These are phyloP conservation scores for Acanthaster planci DNA, from an alignment of 35 echinoderm and acorn worm species.

Conservation along the genomic window DNA sequence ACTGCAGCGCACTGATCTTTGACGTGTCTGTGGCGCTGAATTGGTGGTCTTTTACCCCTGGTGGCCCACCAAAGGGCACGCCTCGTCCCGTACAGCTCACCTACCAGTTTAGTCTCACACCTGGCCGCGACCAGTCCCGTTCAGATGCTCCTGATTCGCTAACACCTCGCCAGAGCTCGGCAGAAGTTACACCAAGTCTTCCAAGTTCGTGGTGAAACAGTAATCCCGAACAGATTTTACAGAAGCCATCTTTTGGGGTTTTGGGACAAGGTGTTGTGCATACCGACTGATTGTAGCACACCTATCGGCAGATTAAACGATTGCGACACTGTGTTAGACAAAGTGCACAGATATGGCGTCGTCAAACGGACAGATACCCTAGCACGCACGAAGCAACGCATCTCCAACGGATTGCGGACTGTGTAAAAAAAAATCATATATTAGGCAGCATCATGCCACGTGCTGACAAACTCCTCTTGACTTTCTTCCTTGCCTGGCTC, in stretches of 20 bases:
- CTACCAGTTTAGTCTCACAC: background rate
- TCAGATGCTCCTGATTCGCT: background rate
- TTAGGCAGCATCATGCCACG: background rate
- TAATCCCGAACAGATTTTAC: background rate
- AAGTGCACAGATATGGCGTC: background rate
- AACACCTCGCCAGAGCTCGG: background rate
- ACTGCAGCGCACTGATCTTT: slow-evolving; percentile 7
- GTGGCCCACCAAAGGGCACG: slow-evolving; percentile 8
- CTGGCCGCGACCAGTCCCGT: background rate
- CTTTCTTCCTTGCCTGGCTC: background rate
- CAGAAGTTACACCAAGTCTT: background rate
- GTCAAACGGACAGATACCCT: background rate
- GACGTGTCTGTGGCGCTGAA: slow-evolving; percentile 12
- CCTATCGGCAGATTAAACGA: background rate
- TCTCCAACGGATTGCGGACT: background rate
- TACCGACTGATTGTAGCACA: background rate
- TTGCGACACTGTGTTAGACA: background rate
- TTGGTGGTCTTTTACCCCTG: background rate
- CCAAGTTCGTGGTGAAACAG: background rate
- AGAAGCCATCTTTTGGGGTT: background rate
- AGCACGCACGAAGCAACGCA: background rate
- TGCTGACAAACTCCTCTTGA: background rate
- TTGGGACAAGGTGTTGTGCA: background rate
- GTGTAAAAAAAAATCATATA: background rate
- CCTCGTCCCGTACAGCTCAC: background rate